A percentile compares a stretch with the other conserved stretches of the same genome.
Conservation (phyloP, 2,113 vertebrate species). For the Phylloscopus whistleri region DNA sequence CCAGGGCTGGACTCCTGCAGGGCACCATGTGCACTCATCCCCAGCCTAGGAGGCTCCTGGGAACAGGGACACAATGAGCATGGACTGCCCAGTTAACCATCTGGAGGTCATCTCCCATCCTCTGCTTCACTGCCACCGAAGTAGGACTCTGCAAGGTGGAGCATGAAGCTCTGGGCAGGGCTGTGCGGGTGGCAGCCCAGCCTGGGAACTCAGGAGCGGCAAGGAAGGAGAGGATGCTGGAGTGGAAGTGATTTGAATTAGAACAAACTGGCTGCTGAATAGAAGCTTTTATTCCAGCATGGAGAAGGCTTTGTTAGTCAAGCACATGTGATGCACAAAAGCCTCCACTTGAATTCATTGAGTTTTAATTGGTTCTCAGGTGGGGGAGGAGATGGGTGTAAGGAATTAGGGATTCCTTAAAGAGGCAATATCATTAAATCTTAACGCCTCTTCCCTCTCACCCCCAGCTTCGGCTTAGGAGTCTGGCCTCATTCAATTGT, state of each 20-base stretch:
- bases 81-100: neutral
- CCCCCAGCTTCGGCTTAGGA: slow-evolving; percentile 32
- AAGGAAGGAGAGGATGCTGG: slow-evolving; percentile 68
- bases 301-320: slow-evolving; percentile 80
- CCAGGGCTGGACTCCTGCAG: neutral
- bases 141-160: slow-evolving; percentile 49
- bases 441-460: slow-evolving; percentile 46
- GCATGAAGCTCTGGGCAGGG: neutral
- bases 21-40: neutral
- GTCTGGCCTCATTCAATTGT: slow-evolving; percentile 54
- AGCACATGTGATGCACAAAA: slow-evolving; percentile 81
- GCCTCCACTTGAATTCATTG: slow-evolving; percentile 82
- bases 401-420: slow-evolving; percentile 77
- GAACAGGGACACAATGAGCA: neutral
- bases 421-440: slow-evolving; percentile 72
- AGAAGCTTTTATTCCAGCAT: slow-evolving; percentile 80
- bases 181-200: neutral
- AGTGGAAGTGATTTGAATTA: slow-evolving; percentile 79
- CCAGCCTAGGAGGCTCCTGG: neutral
- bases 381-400: slow-evolving; percentile 80
- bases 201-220: slow-evolving; percentile 71
- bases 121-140: neutral
- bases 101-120: neutral
- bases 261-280: slow-evolving; percentile 79
- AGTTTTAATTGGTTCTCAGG: slow-evolving; percentile 85